phyloP scores from a whole-genome alignment of 2,797 vertebrate species.

The Chrosomus eos region DNA sequence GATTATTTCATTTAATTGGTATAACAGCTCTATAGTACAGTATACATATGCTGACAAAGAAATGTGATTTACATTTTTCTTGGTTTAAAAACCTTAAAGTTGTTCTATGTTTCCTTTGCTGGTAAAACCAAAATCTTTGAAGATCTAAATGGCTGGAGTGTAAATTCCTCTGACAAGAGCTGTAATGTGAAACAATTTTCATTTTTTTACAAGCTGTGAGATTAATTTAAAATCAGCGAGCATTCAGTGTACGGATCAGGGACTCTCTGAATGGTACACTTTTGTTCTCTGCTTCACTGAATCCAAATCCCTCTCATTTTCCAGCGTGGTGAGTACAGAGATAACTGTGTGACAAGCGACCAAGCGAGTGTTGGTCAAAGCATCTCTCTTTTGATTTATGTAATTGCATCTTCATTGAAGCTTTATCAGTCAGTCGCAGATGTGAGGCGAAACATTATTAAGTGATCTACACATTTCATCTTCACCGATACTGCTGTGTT shows the following conservation, averaged over 20 bases:
- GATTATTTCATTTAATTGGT: background rate
- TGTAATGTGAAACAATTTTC: background rate
- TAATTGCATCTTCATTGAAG: constrained; percentile 52
- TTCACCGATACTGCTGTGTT: constrained; percentile 1
- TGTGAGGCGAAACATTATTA: constrained; percentile 44
- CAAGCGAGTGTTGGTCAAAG: background rate
- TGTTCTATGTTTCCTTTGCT: background rate
- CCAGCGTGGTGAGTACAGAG: constrained; percentile 26
- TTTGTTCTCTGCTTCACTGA: constrained; percentile 28
- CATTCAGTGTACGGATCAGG: constrained; percentile 22
- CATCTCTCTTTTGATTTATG: constrained; percentile 58
- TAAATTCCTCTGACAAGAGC: constrained; percentile 13
- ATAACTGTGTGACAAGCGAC: constrained; percentile 36
- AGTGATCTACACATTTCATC: constrained; percentile 34
- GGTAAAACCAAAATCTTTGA: background rate
- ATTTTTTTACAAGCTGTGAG: constrained; percentile 21
- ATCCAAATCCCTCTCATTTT: constrained; percentile 29
- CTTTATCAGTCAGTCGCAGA: constrained; percentile 67
- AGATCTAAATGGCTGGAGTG: background rate
- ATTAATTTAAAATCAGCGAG: constrained; percentile 17
- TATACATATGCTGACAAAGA: background rate
- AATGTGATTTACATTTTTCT: background rate
- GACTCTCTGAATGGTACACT: background rate
- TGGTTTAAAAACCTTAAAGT: background rate
- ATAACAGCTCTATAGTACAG: background rate